Conservation (phyloP, 2,797 vertebrate genomes). For the Chelmon rostratus region DNA sequence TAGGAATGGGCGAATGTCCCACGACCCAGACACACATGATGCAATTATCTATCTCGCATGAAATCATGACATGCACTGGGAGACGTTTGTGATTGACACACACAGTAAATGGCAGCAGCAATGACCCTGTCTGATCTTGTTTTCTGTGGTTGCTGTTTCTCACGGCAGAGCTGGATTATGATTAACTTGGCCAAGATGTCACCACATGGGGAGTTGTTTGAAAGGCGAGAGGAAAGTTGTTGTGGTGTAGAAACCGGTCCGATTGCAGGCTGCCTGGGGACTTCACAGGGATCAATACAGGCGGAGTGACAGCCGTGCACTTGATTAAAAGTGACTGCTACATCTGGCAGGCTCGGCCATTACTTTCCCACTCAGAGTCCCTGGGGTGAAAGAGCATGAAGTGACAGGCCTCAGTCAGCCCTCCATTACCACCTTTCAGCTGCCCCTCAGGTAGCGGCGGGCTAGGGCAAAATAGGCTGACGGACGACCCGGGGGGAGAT, state of each 20-base stretch:
- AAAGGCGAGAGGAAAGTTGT: slow-evolving; percentile 80
- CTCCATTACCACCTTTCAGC: slow-evolving; percentile 87
- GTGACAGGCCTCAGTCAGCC: slow-evolving; percentile 86
- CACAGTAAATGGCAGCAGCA: slow-evolving; percentile 40
- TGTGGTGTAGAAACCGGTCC: slow-evolving; percentile 77
- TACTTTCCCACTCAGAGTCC: slow-evolving; percentile 86
- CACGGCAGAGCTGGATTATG: slow-evolving; percentile 68
- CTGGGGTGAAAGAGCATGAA: slow-evolving; percentile 84
- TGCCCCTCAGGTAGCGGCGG: slow-evolving; percentile 78
- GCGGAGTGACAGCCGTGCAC: slow-evolving; percentile 84
- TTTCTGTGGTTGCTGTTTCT: slow-evolving; percentile 70
- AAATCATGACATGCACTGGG: slow-evolving; percentile 34
- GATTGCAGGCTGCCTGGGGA: slow-evolving; percentile 76
- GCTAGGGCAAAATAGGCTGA: slow-evolving; percentile 77
- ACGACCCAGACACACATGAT: slow-evolving; percentile 30
- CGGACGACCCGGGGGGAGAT: slow-evolving; percentile 60
- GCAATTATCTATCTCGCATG: slow-evolving; percentile 45
- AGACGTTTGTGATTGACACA: slow-evolving; percentile 35
- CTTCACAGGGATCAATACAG: slow-evolving; percentile 85
- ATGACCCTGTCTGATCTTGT: slow-evolving; percentile 69
- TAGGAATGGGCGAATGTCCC: slow-evolving; percentile 1
- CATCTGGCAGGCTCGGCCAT: slow-evolving; percentile 87
- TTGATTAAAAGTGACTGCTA: slow-evolving; percentile 91
- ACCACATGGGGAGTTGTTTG: slow-evolving; percentile 79
- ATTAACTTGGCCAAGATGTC: slow-evolving; percentile 77